phyloP scores from a whole-genome alignment of 2,113 vertebrate genomes.

The Chascanopsetta lugubris region DNA sequence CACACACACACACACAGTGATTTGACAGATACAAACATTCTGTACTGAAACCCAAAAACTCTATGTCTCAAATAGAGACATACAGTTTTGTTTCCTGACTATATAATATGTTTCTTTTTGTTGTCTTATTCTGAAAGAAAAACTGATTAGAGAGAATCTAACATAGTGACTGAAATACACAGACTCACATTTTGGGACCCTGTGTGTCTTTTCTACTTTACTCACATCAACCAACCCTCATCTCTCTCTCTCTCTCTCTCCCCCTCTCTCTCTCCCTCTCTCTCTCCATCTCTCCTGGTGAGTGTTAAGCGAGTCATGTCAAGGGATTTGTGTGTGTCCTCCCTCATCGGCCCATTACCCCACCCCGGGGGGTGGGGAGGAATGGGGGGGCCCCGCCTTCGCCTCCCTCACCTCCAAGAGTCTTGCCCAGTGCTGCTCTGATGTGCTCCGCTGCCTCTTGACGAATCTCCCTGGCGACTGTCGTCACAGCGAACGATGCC shows the following conservation, averaged over 20 bases:
- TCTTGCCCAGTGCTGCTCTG: conserved; percentile 88
- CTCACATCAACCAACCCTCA: conserved; percentile 75
- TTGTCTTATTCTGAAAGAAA: conserved; percentile 3
- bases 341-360: conserved; percentile 90
- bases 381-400: conserved; percentile 59
- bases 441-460: conserved; percentile 91
- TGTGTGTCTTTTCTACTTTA: conserved; percentile 45
- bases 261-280: conserved; percentile 87
- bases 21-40: too few species aligned
- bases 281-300: conserved; percentile 82
- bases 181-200: conserved; percentile 33
- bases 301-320: conserved; percentile 95
- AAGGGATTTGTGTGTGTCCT: conserved; percentile 85
- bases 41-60: background rate
- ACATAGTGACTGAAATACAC: conserved; percentile 23
- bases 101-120: too few species aligned
- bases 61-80: too few species aligned
- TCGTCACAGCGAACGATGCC: conserved; percentile 79
- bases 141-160: conserved; percentile 26
- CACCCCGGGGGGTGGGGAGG: conserved; percentile 80
- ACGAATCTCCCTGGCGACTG: conserved; percentile 91
- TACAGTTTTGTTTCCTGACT: too few species aligned
- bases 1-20: background rate
- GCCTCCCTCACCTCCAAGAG: conserved; percentile 92
- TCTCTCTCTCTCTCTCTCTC: conserved; percentile 78